A percentile compares a stretch with the other conserved stretches of the same genome.
Evolutionary conservation across 1,140 invertebrate genomes (phyloP).

Genomic region (Aricia agestis): DNA sequence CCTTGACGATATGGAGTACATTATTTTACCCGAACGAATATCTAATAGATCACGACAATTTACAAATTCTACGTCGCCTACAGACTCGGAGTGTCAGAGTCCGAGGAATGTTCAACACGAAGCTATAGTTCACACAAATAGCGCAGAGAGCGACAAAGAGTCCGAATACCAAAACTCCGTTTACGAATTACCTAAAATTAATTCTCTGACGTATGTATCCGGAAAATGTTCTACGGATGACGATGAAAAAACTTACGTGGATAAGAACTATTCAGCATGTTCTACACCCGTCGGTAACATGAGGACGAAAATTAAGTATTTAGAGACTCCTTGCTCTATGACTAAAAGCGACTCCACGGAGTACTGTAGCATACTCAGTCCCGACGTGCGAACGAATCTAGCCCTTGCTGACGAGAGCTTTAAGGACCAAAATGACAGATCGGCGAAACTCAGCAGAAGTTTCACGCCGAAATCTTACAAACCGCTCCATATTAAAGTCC

Average conservation of each 20-base stretch:
- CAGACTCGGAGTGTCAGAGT: slow-evolving; percentile 51
- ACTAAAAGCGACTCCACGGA: slow-evolving; percentile 72
- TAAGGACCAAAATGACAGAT: slow-evolving; percentile 23
- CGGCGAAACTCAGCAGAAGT: slow-evolving; percentile 59
- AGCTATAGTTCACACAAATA: slow-evolving; percentile 43
- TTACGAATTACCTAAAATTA: slow-evolving; percentile 44
- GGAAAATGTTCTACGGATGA: slow-evolving; percentile 50
- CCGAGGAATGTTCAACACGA: slow-evolving; percentile 46
- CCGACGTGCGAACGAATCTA: slow-evolving; percentile 48
- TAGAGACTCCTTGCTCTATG: slow-evolving; percentile 51
- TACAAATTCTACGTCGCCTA: slow-evolving; percentile 46
- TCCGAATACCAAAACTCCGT: slow-evolving; percentile 42
- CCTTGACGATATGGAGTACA: slow-evolving; percentile 57
- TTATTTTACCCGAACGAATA: slow-evolving; percentile 51
- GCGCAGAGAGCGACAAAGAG: slow-evolving; percentile 45
- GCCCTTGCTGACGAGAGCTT: slow-evolving; percentile 35
- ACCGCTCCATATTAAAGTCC: slow-evolving; percentile 68
- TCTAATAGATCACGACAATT: slow-evolving; percentile 45
- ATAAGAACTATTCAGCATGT: slow-evolving; percentile 50
- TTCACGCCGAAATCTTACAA: slow-evolving; percentile 72
- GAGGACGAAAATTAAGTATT: slow-evolving; percentile 45
- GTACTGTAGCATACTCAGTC: slow-evolving; percentile 69
- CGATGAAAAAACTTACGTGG: slow-evolving; percentile 36
- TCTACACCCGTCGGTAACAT: slow-evolving; percentile 61
- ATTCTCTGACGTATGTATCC: slow-evolving; percentile 31